Evolutionary conservation across 2,888 invertebrate genomes (phyloP), one percentile per base, ranked within the genome.

Genomic region (Rhingia campestris): DNA sequence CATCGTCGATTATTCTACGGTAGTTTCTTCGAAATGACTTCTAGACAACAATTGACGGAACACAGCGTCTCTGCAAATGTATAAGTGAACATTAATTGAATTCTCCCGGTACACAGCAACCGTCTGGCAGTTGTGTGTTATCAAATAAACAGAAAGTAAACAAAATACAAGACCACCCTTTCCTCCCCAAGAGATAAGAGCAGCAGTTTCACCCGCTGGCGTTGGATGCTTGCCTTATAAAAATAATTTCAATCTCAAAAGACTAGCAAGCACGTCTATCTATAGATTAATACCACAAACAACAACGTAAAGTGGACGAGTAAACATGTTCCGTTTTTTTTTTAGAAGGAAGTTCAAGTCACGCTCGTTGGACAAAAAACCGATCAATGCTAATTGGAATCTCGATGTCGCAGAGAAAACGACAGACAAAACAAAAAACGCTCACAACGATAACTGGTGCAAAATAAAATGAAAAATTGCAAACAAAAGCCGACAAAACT

Each of bases 301-400:
- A 30, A 39, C 41, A 3, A 66, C 41, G 56, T 54, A 64, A 74
- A 69, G 33, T 64, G 58, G 22, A 10, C 53, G 30, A 47, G 66
- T 14, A 56, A 74, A 74, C 39, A 58, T 12, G n/a, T 4, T 6
- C 39, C 1, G 10, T 39, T 30, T 10, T 49, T 49, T 49, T 49
- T 30, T 49, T 10, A 9, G 4, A 14, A 45, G 56, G 56, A 58
- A 70, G 67, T 45, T 61, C 7, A 43, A 67, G 72, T 76, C 70
- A 76, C 81, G 72, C 81, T 74, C 51, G 39, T 61, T 61, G 41
- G 7, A 74, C 7, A 49, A 22, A 49, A 9, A 49, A 10, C 30
- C 53, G 79, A 80, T 70, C 59, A 41, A 59, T 76, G 81, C 64
- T 81, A 76, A 81, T 81, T 81, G 72, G 53, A 49, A 73, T 37